Evolutionary conservation across 2,113 vertebrate genomes (phyloP).

Genomic region (Rhegmatorhina hoffmannsi): DNA sequence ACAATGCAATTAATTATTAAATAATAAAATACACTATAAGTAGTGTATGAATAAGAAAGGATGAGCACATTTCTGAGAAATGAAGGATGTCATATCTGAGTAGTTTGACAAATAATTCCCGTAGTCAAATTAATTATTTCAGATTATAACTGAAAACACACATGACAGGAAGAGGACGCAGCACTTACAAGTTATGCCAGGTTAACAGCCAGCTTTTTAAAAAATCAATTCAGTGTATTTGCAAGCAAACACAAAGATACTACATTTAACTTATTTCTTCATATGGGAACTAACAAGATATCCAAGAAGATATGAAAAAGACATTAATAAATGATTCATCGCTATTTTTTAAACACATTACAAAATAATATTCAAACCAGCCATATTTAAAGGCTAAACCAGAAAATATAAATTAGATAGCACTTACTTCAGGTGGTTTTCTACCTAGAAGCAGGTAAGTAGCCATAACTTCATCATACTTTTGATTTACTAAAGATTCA

Average conservation of each 20-base stretch:
- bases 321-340: background rate
- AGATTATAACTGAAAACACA: background rate
- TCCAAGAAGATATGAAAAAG: background rate
- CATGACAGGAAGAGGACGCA: background rate
- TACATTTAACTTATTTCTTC: background rate
- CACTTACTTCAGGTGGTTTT: conserved; percentile 92
- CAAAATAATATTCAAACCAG: background rate
- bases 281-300: background rate
- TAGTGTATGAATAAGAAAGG: background rate
- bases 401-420: background rate
- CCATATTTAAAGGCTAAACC: background rate
- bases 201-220: background rate
- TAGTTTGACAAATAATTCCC: background rate
- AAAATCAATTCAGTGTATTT: background rate
- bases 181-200: background rate
- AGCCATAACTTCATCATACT: conserved; percentile 97
- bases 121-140: background rate
- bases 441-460: conserved; percentile 95
- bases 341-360: background rate
- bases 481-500: conserved; percentile 90
- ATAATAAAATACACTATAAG: background rate
- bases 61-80: background rate
- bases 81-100: background rate
- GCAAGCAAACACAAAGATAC: background rate
- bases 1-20: background rate